Base-by-base conservation (phyloP, 2,113 vertebrate species). In the Thalassarche chlororhynchos region DNA sequence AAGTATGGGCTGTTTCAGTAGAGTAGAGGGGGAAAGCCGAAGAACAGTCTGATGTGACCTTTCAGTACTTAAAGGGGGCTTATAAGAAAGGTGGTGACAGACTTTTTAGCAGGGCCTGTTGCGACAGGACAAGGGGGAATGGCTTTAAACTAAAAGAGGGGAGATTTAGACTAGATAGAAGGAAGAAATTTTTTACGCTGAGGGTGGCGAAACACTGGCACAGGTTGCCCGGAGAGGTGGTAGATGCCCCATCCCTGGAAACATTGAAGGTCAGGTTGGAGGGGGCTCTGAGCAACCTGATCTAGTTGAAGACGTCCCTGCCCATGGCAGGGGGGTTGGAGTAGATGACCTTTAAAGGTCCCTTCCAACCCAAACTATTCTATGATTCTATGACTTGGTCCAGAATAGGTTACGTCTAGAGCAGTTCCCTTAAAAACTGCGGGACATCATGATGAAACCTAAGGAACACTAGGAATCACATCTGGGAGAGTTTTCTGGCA, bases 71-170 rank as follows among this genome's bases (percentile, higher is more conserved):
- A 17, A 36, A 64, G 5, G 5, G 13, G 17, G 3, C 28, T 71
- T 24, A 10, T 10, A 29, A 40, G 31, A 36, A 71, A 68, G 25
- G 8, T 14, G 15, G 16, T 17, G 21, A 44, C 15, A n/a, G 20
- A 19, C 2, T 20, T 74, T 65, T 71, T 29, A 78, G 60, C 1
- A 51, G 23, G 17, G 14, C 11, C 34, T 23, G 16, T 5, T 11
- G 36, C 0, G 0, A 32, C 2, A 62, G 34, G 10, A 28, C 20
- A 64, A 32, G 10, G 8, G 3, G 2, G 5, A 8, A 51, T 23
- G 14, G 13, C 17, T 74, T 88, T 69, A 61, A 82, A 57, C 3
- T 21, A 14, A 42, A 57, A 72, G 13, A 11, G 2, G 24, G 14
- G 3, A 31, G 28, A 49, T 71, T 32, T 8, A 36, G 23, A 10